Evolutionary conservation across 1,140 invertebrate genomes (phyloP).

Genomic region (Ceratoteleas bidentatus): DNA sequence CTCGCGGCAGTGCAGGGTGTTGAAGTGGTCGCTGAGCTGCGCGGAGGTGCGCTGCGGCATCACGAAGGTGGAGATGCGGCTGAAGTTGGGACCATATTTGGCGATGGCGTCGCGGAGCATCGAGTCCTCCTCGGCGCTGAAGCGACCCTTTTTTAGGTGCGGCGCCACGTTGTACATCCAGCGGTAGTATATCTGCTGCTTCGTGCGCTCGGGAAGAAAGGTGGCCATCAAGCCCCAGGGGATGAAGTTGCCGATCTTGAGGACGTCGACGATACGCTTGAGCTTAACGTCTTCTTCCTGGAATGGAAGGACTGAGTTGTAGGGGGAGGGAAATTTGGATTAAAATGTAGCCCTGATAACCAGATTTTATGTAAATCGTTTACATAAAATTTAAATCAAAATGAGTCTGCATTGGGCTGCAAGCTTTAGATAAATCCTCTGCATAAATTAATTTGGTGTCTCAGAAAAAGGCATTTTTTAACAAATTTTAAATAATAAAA

Average conservation of each 20-base stretch:
- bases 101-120: constrained; percentile 83
- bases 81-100: constrained; percentile 84
- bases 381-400: not conserved
- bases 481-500: too few relatives aligned
- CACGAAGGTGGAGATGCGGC: constrained; percentile 78
- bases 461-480: too few relatives aligned
- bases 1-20: constrained; percentile 75
- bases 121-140: constrained; percentile 84
- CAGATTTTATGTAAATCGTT: not conserved
- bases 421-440: too few relatives aligned
- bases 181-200: constrained; percentile 84
- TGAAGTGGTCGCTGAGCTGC: constrained; percentile 82
- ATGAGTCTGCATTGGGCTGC: too few relatives aligned
- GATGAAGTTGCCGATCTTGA: constrained; percentile 83
- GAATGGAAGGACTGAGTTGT: not conserved
- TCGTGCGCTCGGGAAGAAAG: constrained; percentile 83
- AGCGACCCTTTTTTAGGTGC: constrained; percentile 82
- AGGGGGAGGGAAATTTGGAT: not conserved
- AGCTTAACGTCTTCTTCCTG: constrained; percentile 83
- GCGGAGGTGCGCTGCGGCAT: constrained; percentile 81
- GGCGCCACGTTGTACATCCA: constrained; percentile 79
- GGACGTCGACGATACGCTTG: constrained; percentile 80
- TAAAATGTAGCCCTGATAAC: not conserved
- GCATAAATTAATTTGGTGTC: too few relatives aligned
- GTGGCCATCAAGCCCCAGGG: constrained; percentile 85